These are phyloP conservation scores for Drosophila borealis DNA, from an alignment of 2,888 invertebrate genomes.

Conservation along the genomic window DNA sequence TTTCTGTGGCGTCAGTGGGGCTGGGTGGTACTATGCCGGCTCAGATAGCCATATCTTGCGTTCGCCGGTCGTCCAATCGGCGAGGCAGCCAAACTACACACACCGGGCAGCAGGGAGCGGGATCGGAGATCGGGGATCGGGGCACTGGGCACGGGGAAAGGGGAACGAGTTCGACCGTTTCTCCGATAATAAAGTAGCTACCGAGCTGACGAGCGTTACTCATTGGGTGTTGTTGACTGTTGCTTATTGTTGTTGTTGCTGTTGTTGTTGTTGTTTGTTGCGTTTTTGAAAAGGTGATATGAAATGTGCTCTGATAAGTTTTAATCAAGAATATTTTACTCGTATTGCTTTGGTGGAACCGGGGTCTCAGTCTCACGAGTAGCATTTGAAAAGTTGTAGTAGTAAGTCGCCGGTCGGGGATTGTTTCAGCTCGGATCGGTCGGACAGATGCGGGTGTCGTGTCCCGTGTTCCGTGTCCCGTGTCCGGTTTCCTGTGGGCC, in stretches of 20 bases:
- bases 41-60: slow-evolving; percentile 76
- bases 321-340: slow-evolving; percentile 81
- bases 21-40: slow-evolving; percentile 49
- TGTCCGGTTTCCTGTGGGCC: slow-evolving; percentile 41
- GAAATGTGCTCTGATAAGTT: slow-evolving; percentile 82
- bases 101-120: slow-evolving; percentile 26
- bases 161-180: slow-evolving; percentile 74
- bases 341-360: slow-evolving; percentile 74
- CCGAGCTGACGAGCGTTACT: slow-evolving; percentile 64
- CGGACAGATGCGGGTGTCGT: slow-evolving; percentile 55
- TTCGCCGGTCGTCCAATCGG: slow-evolving; percentile 59
- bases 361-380: slow-evolving; percentile 70
- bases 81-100: slow-evolving; percentile 64
- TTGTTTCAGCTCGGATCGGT: slow-evolving; percentile 38
- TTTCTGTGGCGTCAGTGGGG: slow-evolving; percentile 64
- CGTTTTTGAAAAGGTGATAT: slow-evolving; percentile 82
- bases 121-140: slow-evolving; percentile 22
- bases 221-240: slow-evolving; percentile 48
- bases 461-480: slow-evolving; percentile 10
- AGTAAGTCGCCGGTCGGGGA: slow-evolving; percentile 71
- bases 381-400: slow-evolving; percentile 81
- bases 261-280: slow-evolving; percentile 60
- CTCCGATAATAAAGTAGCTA: slow-evolving; percentile 72
- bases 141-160: slow-evolving; percentile 35
- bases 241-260: slow-evolving; percentile 19